These are phyloP conservation scores for Distichodus sexfasciatus DNA, from an alignment of 2,797 vertebrate genomes.

Conservation along the genomic window DNA sequence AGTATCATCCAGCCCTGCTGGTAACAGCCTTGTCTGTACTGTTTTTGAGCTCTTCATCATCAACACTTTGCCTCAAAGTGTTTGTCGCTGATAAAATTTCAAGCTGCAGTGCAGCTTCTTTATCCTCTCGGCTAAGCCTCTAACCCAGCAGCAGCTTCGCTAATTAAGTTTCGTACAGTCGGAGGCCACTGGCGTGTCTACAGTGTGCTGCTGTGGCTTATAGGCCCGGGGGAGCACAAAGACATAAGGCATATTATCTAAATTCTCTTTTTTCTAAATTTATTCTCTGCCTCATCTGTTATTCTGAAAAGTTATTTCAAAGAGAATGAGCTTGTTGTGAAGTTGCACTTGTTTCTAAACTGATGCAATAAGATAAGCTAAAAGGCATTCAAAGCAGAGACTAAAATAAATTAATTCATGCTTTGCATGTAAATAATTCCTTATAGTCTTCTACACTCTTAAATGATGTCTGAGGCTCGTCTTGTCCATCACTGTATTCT, in stretches of 20 bases:
- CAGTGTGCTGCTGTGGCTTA: background rate
- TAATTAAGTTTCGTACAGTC: conserved; percentile 19
- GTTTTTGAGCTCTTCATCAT: no score
- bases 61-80: background rate
- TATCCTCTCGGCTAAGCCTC: background rate
- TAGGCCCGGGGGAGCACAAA: background rate
- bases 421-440: no score
- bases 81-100: background rate
- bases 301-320: background rate
- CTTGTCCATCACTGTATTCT: no score
- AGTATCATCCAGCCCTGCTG: no score
- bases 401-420: no score
- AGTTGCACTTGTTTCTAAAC: background rate
- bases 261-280: background rate
- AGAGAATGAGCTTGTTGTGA: background rate
- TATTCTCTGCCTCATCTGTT: background rate
- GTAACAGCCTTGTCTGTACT: no score
- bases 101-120: background rate
- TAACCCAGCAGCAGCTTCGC: background rate
- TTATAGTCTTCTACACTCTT: no score
- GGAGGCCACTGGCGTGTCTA: background rate
- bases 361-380: background rate
- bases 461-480: no score
- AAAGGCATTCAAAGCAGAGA: background rate
- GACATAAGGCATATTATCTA: background rate